These are phyloP conservation scores for Lordiphosa stackelbergi DNA, from an alignment of 1,140 invertebrate species.

Conservation along the genomic window DNA sequence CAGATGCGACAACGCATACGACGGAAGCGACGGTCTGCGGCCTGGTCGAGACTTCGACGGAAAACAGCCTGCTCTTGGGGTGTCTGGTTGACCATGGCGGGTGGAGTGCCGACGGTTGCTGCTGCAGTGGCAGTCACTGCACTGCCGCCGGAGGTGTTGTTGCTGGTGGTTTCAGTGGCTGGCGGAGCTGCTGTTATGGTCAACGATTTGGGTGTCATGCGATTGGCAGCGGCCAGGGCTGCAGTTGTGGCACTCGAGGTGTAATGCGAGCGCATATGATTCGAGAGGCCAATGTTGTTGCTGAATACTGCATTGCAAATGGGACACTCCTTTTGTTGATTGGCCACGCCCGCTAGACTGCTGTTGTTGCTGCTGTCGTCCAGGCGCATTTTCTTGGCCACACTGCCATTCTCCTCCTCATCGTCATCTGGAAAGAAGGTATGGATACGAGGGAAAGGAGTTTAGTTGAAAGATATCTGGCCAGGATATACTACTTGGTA, in stretches of 20 bases:
- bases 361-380: conserved; percentile 63
- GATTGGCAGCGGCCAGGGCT: conserved; percentile 52
- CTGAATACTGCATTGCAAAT: conserved; percentile 73
- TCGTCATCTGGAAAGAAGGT: conserved; percentile 52
- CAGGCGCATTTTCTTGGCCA: conserved; percentile 67
- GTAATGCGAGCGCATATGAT: conserved; percentile 75
- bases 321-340: conserved; percentile 68
- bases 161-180: conserved; percentile 1
- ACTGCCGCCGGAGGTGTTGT: neutral
- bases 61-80: conserved; percentile 63
- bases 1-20: conserved; percentile 76
- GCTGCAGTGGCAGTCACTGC: neutral
- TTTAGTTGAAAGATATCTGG: neutral
- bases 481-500: too few relatives aligned
- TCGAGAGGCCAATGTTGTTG: conserved; percentile 74
- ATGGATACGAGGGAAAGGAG: too few relatives aligned
- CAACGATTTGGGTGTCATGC: conserved; percentile 64
- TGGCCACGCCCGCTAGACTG: conserved; percentile 41
- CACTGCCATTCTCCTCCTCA: conserved; percentile 53
- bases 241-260: conserved; percentile 56
- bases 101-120: conserved; percentile 24
- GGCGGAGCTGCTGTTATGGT: conserved; percentile 62
- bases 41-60: conserved; percentile 62
- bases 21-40: conserved; percentile 69
- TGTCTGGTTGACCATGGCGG: conserved; percentile 50